Percentiles rank a stretch among this genome's conserved stretches.
These are phyloP conservation scores for Acanthurus lineatus DNA, from an alignment of 2,797 vertebrate genomes.

Conservation along the genomic window DNA sequence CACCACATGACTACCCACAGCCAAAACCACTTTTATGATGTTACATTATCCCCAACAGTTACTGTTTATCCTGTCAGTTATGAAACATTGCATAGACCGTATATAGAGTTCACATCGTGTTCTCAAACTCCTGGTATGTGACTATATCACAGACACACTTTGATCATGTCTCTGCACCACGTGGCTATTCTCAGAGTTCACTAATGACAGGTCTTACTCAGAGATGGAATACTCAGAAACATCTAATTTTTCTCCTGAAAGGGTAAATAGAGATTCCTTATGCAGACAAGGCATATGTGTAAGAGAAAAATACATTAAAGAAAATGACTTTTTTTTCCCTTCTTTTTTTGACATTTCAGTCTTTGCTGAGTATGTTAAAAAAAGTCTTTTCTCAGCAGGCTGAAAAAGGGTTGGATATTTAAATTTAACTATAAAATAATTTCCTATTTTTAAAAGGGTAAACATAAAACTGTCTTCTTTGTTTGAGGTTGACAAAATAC, in stretches of 20 bases:
- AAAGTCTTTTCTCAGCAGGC: background rate
- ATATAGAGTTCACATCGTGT: conserved; percentile 41
- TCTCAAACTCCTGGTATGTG: conserved; percentile 59
- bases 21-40: conserved; percentile 84
- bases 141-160: conserved; percentile 53
- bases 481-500: conserved; percentile 6
- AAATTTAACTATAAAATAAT: background rate
- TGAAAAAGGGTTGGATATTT: conserved; percentile 9
- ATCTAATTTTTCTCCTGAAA: background rate
- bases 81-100: conserved; percentile 50
- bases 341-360: conserved; percentile 25
- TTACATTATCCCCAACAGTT: conserved; percentile 78
- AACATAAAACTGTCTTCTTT: background rate
- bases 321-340: background rate
- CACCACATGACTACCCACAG: conserved; percentile 79
- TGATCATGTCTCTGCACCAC: conserved; percentile 36
- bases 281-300: conserved; percentile 14
- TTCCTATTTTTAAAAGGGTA: background rate
- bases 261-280: background rate
- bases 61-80: conserved; percentile 67
- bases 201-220: conserved; percentile 30
- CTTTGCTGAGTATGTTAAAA: conserved; percentile 10
- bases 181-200: conserved; percentile 35
- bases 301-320: conserved; percentile 24
- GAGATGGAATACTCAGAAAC: conserved; percentile 34